Conservation (phyloP, 2,797 vertebrate species). For the Catostomus latipinnis region DNA sequence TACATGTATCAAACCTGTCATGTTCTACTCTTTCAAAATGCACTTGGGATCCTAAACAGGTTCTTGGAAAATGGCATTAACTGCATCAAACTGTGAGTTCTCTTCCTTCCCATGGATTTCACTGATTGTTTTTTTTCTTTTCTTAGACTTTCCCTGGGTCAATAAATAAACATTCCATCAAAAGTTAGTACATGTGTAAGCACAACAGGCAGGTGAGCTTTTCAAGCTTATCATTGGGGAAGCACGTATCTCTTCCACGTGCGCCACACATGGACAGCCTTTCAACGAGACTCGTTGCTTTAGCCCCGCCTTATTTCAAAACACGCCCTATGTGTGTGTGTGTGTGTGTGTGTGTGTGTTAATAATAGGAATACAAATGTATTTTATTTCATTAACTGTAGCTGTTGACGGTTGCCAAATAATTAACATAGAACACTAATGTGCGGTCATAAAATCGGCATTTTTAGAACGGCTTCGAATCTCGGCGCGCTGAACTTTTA, state of each 20-base stretch:
- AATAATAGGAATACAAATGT: too few species aligned
- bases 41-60: background rate
- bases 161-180: background rate
- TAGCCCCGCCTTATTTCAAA: conserved; percentile 31
- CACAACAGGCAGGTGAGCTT: conserved; percentile 16
- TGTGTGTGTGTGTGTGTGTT: too few species aligned
- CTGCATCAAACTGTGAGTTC: background rate
- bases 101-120: too few species aligned
- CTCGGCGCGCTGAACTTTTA: too few species aligned
- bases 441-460: background rate
- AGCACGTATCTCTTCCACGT: conserved; percentile 58
- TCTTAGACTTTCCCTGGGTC: background rate
- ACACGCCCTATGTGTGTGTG: conserved; percentile 3
- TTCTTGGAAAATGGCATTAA: too few species aligned
- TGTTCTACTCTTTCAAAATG: too few species aligned
- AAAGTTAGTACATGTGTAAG: conserved; percentile 26
- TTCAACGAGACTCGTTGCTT: conserved; percentile 47
- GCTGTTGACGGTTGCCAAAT: too few species aligned
- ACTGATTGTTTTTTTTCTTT: too few species aligned
- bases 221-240: conserved; percentile 10
- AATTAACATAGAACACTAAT: too few species aligned
- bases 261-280: conserved; percentile 47
- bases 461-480: background rate
- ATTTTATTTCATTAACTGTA: too few species aligned
- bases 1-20: background rate